Base-by-base conservation (phyloP, 2,888 invertebrate species). In the Clusia tigrina region DNA sequence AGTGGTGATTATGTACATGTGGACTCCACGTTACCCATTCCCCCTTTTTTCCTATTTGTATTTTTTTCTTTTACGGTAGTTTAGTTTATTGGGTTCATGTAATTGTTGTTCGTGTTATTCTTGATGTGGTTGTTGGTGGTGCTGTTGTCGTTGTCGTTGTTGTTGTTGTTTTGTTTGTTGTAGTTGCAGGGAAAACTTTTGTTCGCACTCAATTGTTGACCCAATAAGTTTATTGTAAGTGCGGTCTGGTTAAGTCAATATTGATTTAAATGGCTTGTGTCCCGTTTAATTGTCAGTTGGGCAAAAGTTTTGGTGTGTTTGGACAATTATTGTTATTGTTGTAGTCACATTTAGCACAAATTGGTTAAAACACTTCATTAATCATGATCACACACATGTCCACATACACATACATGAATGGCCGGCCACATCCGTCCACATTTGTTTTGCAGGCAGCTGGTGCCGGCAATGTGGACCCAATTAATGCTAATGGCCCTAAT, bases 151-250 rank as follows among this genome's bases (percentile, higher is more conserved):
- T 67, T 68, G 63, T 71, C 74, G 72, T 74, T 74, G 70, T 76
- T 73, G 71, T 68, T 74, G 20, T 32, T 59, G 32, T 51, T 58
- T 15, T 52, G 10, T 24, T 53, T 51, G 18, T 48, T 23, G 54
- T 26, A 22, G 53, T 23, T 55, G 42, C 54, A 68, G 66, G 65
- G 63, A 65, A 67, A 80, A 80, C 71, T 80, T 78, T 79, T 72
- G 71, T 79, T 80, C 78, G 70, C 78, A 78, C 80, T 77, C 77
- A 77, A 80, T 78, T 79, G 75, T 74, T 75, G 76, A 71, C 76
- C 72, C n/a, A 42, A n/a, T n/a, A 42, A 12, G 42, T 3, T 12
- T 42, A 12, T 5, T 32, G 42, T 42, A 9, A 32, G n/a, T 42
- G 42, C 42, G 42, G 42, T 42, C n/a, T 6, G 9, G 42, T 42